Percentiles rank a stretch among this genome's conserved stretches.
Conservation (phyloP, 2,113 vertebrate genomes). For the Thalassoma bifasciatum region DNA sequence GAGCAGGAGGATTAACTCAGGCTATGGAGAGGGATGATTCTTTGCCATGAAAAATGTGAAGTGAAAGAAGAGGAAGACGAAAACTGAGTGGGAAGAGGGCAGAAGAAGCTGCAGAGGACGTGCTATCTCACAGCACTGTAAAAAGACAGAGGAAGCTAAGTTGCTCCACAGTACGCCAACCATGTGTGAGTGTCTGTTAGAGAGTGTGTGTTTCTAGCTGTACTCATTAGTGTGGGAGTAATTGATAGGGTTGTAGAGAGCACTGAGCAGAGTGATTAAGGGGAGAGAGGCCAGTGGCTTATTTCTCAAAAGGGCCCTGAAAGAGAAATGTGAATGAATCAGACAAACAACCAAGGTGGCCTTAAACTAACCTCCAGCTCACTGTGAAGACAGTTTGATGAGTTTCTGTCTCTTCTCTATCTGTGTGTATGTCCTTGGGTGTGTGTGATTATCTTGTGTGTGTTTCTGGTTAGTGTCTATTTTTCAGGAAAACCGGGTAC, state of each 20-base stretch:
- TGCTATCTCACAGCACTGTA: slow-evolving; percentile 34
- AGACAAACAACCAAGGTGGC: slow-evolving; percentile 75
- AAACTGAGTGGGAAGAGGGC: background rate
- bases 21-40: slow-evolving; percentile 35
- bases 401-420: slow-evolving; percentile 59
- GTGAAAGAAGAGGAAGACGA: slow-evolving; percentile 18
- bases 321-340: slow-evolving; percentile 76
- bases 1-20: slow-evolving; percentile 51
- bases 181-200: slow-evolving; percentile 27
- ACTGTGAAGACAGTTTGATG: slow-evolving; percentile 55
- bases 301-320: slow-evolving; percentile 77
- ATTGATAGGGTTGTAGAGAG: slow-evolving; percentile 81
- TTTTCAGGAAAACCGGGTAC: slow-evolving; percentile 73
- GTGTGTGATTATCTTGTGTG: slow-evolving; percentile 45
- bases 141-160: slow-evolving; percentile 44
- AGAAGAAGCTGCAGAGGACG: slow-evolving; percentile 59
- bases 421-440: slow-evolving; percentile 22
- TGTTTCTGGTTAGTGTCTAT: slow-evolving; percentile 50
- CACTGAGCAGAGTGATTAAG: slow-evolving; percentile 79
- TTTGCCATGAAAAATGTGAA: slow-evolving; percentile 46
- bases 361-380: slow-evolving; percentile 71
- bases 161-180: slow-evolving; percentile 41
- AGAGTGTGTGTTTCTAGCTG: slow-evolving; percentile 52
- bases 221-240: slow-evolving; percentile 80
- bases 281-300: slow-evolving; percentile 69